Percentiles rank a stretch among this genome's conserved stretches.
Conservation (phyloP, 1,140 invertebrate species). For the Mamestra configurata region DNA sequence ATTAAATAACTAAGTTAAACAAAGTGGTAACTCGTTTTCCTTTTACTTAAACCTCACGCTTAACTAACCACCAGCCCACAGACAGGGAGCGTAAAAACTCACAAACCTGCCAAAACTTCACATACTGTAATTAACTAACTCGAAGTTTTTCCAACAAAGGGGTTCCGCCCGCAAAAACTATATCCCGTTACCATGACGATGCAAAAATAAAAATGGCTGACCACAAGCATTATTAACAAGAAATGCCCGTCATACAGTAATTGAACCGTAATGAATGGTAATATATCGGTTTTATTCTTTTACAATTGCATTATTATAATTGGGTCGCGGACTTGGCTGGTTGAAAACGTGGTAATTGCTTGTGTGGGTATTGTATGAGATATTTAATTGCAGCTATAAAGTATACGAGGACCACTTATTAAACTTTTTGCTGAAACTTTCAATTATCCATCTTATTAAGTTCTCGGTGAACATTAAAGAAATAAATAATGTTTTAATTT, state of each 20-base stretch:
- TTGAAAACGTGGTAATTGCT: background rate
- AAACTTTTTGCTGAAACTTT: background rate
- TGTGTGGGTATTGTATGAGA: background rate
- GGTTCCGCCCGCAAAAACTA: slow-evolving; percentile 67
- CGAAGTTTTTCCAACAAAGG: slow-evolving; percentile 68
- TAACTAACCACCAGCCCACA: slow-evolving; percentile 19
- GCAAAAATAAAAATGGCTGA: slow-evolving; percentile 68
- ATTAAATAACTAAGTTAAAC: slow-evolving; percentile 19
- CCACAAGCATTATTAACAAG: slow-evolving; percentile 61
- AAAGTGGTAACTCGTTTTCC: slow-evolving; percentile 36
- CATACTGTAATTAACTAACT: slow-evolving; percentile 69
- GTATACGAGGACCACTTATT: background rate
- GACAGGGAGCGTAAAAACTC: slow-evolving; percentile 42
- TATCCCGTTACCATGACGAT: slow-evolving; percentile 65
- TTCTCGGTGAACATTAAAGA: no score
- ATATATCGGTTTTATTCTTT: slow-evolving; percentile 44
- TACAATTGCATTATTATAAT: slow-evolving; percentile 50
- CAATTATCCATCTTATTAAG: no score
- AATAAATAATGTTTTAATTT: background rate
- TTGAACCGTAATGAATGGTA: slow-evolving; percentile 48
- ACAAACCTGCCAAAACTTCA: slow-evolving; percentile 61
- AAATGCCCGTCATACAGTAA: slow-evolving; percentile 51
- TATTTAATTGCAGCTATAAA: background rate
- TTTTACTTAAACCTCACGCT: slow-evolving; percentile 43
- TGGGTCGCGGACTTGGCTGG: slow-evolving; percentile 35